A percentile compares a stretch with the other conserved stretches of the same genome.
Conservation (phyloP, 2,888 invertebrate species). For the Agonopterix arenella region DNA sequence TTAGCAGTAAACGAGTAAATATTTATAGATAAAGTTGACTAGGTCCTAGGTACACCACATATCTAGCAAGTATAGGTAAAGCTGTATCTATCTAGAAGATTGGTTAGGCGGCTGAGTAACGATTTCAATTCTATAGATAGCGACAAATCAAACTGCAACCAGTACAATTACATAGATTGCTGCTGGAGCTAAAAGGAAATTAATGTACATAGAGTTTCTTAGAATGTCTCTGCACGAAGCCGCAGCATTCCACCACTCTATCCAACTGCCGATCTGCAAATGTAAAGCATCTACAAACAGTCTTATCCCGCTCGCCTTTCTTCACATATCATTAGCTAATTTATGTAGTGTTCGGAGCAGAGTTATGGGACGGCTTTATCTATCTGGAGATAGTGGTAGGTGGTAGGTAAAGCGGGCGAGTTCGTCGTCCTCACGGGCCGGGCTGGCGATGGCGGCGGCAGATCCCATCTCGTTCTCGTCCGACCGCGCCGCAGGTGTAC, state of each 20-base stretch:
- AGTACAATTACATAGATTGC: too few relatives aligned
- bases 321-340: constrained; percentile 62
- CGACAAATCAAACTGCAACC: too few relatives aligned
- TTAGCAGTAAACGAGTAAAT: too few relatives aligned
- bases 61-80: too few relatives aligned
- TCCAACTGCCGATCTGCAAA: constrained; percentile 32
- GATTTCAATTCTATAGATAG: too few relatives aligned
- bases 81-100: too few relatives aligned
- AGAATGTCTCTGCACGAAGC: constrained; percentile 17
- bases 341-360: constrained; percentile 55
- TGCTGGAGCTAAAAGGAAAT: too few relatives aligned
- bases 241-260: constrained; percentile 33
- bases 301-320: constrained; percentile 40
- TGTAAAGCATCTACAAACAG: constrained; percentile 26
- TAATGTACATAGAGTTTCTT: not conserved
- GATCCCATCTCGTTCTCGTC: constrained; percentile 65
- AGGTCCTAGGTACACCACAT: too few relatives aligned
- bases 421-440: constrained; percentile 55
- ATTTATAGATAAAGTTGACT: too few relatives aligned
- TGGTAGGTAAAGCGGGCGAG: constrained; percentile 27
- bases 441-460: constrained; percentile 20
- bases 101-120: too few relatives aligned
- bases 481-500: constrained; percentile 70
- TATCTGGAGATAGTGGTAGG: constrained; percentile 44
- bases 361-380: constrained; percentile 59